Conservation (phyloP, 2,113 vertebrate species). For the Chelonoidis abingdonii region DNA sequence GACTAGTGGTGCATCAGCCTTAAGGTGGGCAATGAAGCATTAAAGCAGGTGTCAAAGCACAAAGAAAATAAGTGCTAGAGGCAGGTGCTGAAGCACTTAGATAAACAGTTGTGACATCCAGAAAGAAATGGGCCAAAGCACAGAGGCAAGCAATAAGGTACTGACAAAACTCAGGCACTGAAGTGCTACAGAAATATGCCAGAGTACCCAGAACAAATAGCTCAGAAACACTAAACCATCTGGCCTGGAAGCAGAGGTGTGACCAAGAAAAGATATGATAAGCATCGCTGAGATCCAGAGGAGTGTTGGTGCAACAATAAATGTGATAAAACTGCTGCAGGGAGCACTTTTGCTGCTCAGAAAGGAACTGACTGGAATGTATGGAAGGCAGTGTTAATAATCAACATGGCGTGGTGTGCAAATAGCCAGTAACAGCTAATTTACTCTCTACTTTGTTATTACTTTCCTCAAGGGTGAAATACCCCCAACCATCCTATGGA, state of each 20-base stretch:
- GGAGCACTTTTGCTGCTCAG: not conserved
- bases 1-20: not conserved
- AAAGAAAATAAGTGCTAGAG: not conserved
- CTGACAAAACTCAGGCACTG: not conserved
- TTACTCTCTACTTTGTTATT: not conserved
- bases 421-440: not conserved
- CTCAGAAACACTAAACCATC: not conserved
- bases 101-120: not conserved
- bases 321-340: accelerated
- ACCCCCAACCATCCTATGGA: not conserved
- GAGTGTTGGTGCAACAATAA: not conserved
- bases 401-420: not conserved
- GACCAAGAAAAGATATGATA: not conserved
- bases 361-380: not conserved
- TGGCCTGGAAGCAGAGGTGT: not conserved
- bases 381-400: not conserved
- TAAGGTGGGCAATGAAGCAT: not conserved
- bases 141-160: not conserved
- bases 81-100: not conserved
- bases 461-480: not conserved
- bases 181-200: not conserved
- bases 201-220: not conserved
- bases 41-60: not conserved
- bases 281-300: accelerated
- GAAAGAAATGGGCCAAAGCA: accelerated